Base-by-base conservation (phyloP, 2,888 invertebrate genomes). In the Kuschelorhynchus macadamiae region DNA sequence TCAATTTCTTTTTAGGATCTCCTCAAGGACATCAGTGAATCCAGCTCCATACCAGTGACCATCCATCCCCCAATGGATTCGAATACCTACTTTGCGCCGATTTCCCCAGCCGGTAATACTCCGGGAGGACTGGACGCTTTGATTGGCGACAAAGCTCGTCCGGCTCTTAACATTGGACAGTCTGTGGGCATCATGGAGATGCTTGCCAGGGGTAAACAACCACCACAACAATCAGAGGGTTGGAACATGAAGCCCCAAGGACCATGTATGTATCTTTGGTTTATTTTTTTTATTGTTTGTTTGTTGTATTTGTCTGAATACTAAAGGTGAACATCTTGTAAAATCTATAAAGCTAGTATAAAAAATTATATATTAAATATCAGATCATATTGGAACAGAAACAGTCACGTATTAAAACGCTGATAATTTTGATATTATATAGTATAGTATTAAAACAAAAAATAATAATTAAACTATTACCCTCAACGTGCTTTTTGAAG, bases 31-130 rank as follows among this genome's bases (percentile, higher is more conserved):
- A 79, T 87, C 60, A 82, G 83, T 20, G 87, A 86, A 73, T 82
- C 86, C 57, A 77, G 77, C 71, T 71, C 71, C 1, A 81, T 85
- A 67, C 67, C 71, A 5, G 81, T 85, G 69, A 71, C 80, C 14
- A 82, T 83, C 18, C 67, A 52, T 60, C 81, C 60, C 5, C 76
- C 75, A 2, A 84, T 84, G 41, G 88, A 88, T 73, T 85, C 87
- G 12, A 89, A 87, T 52, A 84, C 89, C 72, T 89, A 90, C 80
- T 91, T 92, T 81, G 89, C 90, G 33, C 91, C 91, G 0, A 91
- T 91, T 73, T 89, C 90, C 0, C 91, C 91, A 5, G 90, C 88
- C 12, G 86, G 88, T 39, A 86, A 85, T 46, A 84, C 81, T 2
- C 76, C 76, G 2, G 67, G 65, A 14, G 71, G 65, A 7, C 61